Evolutionary conservation across 1,140 invertebrate species (phyloP), one percentile per base, ranked within the genome.

Genomic region (Drosophila arawakana): DNA sequence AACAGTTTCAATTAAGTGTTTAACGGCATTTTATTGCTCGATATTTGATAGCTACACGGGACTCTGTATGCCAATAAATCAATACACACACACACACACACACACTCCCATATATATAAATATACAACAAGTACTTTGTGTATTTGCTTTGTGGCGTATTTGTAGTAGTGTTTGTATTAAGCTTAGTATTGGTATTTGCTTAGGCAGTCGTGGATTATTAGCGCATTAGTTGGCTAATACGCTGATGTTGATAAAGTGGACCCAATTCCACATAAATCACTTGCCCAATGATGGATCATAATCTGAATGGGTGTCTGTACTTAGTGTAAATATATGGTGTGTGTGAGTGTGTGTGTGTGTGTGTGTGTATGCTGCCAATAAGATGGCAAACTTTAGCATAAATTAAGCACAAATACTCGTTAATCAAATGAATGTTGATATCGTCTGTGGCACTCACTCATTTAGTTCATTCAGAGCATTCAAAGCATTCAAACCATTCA

Each of bases 1-100:
- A 86, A 89, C 83, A 86, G 84, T 86, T 86, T 89, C 83, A 86
- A 86, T 86, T 86, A 86, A 86, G 83, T 86, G 83, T 88, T 89
- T 83, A 86, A 80, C 80, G 65, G 68, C 67, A 68, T 88, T 86
- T 86, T 89, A 86, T 86, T 86, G 84, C 83, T 65, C 75, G 76
- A 80, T 73, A 86, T 88, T 88, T 82, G 82, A 86, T 86, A 88
- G 65, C 73, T 49, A 47, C 61, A 73, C 43, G 60, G 55, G 73
- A 13, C 15, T 50, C 46, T 46, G 46, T 41, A 30, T 44, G 63
- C 68, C 78, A 72, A 86, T 86, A 86, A 86, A 86, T 86, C 83
- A 86, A 86, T 86, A 83, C 60, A 50, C 60, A 72, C 52, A 54
- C 76, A 58, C 50, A 57, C 47, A 62, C 49, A 7, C 35, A 60